These are phyloP conservation scores for Bibio marci DNA, from an alignment of 2,888 invertebrate genomes.

Conservation along the genomic window DNA sequence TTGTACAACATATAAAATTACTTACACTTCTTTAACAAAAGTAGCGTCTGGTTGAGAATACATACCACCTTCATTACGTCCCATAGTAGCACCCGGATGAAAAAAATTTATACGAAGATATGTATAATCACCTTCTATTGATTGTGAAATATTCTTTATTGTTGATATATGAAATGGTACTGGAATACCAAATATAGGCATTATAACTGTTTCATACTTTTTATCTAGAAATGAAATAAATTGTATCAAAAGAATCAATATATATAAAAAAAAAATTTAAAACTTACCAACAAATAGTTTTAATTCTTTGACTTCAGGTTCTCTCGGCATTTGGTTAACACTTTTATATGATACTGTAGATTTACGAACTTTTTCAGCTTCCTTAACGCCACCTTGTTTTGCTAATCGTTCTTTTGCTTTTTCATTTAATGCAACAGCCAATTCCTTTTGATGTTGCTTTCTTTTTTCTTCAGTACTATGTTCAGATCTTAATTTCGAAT, in stretches of 20 bases:
- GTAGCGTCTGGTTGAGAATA: conserved; percentile 93
- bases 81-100: conserved; percentile 95
- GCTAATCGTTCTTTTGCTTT: conserved; percentile 84
- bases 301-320: conserved; percentile 79
- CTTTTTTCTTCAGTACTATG: conserved; percentile 95
- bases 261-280: conserved; percentile 1
- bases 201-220: conserved; percentile 95
- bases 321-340: conserved; percentile 81
- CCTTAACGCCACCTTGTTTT: conserved; percentile 69
- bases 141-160: conserved; percentile 96
- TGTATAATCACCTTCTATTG: conserved; percentile 97
- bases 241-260: neutral
- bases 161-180: conserved; percentile 98
- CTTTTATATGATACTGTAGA: conserved; percentile 92
- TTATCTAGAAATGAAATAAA: conserved; percentile 44
- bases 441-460: conserved; percentile 88
- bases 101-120: conserved; percentile 97
- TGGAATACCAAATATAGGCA: conserved; percentile 90
- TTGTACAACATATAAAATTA: too few relatives aligned
- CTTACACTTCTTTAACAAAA: conserved; percentile 94
- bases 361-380: conserved; percentile 77
- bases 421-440: conserved; percentile 79
- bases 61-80: conserved; percentile 75
- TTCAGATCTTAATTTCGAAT: conserved; percentile 84
- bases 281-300: conserved; percentile 84